Evolutionary conservation across 2,113 vertebrate species (phyloP).

Genomic region (Thomomys bottae): DNA sequence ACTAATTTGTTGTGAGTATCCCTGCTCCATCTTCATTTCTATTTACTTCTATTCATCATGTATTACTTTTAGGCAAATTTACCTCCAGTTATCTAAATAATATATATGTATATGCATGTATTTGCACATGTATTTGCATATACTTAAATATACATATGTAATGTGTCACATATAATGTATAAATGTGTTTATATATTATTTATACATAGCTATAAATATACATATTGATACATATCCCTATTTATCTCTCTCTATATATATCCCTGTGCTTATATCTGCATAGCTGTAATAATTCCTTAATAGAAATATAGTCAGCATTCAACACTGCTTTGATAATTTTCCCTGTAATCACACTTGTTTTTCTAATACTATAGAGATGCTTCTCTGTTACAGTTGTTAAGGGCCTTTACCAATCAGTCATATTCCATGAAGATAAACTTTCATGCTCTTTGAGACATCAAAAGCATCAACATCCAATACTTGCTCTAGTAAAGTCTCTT

Average conservation of each 20-base stretch:
- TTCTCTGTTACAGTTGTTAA: neutral
- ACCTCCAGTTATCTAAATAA: neutral
- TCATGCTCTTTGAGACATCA: neutral
- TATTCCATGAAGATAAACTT: neutral
- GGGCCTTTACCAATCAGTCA: neutral
- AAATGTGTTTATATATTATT: no score
- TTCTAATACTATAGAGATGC: neutral
- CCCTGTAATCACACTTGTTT: neutral
- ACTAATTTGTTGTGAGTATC: neutral
- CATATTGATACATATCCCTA: neutral
- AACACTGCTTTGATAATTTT: constrained; percentile 21
- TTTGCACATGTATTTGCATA: no score
- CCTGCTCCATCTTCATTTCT: neutral
- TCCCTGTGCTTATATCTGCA: constrained; percentile 22
- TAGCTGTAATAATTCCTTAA: neutral
- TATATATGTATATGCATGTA: neutral
- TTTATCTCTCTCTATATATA: no score
- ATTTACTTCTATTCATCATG: neutral
- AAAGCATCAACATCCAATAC: neutral
- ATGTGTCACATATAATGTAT: neutral
- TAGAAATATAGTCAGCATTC: neutral
- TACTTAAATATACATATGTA: no score
- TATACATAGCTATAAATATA: neutral
- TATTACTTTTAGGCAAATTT: constrained; percentile 25
- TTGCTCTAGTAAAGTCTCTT: neutral